Evolutionary conservation across 2,113 vertebrate genomes (phyloP).

Genomic region (Brachyhypopomus occidentalis): DNA sequence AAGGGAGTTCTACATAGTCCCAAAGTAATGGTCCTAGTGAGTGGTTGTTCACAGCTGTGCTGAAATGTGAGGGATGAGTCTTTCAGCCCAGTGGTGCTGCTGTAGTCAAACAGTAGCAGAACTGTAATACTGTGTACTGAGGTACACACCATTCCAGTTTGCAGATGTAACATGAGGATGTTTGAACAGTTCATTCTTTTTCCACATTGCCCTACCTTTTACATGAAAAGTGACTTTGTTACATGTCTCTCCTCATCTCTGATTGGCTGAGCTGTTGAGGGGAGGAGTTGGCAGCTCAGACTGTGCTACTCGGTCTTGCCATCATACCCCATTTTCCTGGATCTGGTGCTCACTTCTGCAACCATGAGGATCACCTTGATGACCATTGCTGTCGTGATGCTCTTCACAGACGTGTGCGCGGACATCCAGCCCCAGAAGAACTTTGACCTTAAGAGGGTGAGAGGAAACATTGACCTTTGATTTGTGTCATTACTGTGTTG

Average conservation of each 20-base stretch:
- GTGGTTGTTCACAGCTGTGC: too few relatives aligned
- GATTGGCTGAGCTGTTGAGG: conserved; percentile 44
- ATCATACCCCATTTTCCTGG: neutral
- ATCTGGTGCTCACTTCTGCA: conserved; percentile 21
- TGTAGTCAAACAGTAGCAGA: too few relatives aligned
- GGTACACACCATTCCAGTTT: neutral
- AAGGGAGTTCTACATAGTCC: too few relatives aligned
- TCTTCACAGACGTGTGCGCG: conserved; percentile 52
- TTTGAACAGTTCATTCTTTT: conserved; percentile 7
- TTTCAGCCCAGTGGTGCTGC: too few relatives aligned
- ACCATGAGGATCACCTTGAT: conserved; percentile 67
- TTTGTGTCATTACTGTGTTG: neutral
- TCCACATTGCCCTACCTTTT: conserved; percentile 1
- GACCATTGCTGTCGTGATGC: conserved; percentile 62
- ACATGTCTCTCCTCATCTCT: conserved; percentile 13
- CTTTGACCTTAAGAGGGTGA: conserved; percentile 74
- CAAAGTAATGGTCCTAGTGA: too few relatives aligned
- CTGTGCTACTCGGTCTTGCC: conserved; percentile 13
- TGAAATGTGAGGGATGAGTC: too few relatives aligned
- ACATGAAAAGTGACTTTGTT: conserved; percentile 45
- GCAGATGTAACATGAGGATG: neutral
- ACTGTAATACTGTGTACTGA: too few relatives aligned
- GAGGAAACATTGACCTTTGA: conserved; percentile 20
- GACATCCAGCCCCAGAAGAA: conserved; percentile 72
- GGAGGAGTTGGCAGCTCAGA: conserved; percentile 18